Base-by-base conservation (phyloP, 2,113 vertebrate species). In the Pseudorhombus dupliciocellatus region DNA sequence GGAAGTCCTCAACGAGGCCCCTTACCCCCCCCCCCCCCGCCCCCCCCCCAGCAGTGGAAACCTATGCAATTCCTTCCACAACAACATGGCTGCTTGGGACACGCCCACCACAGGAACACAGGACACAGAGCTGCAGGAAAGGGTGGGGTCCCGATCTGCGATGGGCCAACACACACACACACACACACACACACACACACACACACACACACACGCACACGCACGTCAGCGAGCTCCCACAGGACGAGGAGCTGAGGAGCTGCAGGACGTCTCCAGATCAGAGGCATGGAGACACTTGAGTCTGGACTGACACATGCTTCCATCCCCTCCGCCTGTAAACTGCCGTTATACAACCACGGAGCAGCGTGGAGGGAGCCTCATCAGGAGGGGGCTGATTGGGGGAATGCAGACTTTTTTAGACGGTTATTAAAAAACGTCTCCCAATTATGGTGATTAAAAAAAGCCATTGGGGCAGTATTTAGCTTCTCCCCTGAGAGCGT, bases 1-100 rank as follows among this genome's bases (percentile, higher is more conserved):
- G 92, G 93, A 94, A 93, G 87, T 88, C 91, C 90, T 93, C 91
- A 93, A 92, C 89, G 85, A 88, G 88, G 79, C 84, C 80, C 67
- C 31, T 58, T 84, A 46, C 10, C 37, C 75, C 73, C 65, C 66
- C 85, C 50, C 10, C 37, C 75, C 73, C 65, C 66, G n/a, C n/a
- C n/a, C 85, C 50, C 10, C 37, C 75, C 73, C 65, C 66, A 57
- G 40, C 69, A 53, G 68, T 86, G 82, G 86, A 80, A 80, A 85
- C 66, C 73, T 22, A 42, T 57, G 63, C 63, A 70, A 50, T 78
- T 81, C 66, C 66, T 79, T 77, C 79, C 63, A 76, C 73, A 84
- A 66, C 77, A 88, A 62, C 63, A 76, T 46, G 44, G 21, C 48
- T 56, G 51, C 26, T 81, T 70, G 16, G 42, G 42, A 71, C 58